phyloP scores from a whole-genome alignment of 2,888 invertebrate species.

The Neoitamus cyanurus region DNA sequence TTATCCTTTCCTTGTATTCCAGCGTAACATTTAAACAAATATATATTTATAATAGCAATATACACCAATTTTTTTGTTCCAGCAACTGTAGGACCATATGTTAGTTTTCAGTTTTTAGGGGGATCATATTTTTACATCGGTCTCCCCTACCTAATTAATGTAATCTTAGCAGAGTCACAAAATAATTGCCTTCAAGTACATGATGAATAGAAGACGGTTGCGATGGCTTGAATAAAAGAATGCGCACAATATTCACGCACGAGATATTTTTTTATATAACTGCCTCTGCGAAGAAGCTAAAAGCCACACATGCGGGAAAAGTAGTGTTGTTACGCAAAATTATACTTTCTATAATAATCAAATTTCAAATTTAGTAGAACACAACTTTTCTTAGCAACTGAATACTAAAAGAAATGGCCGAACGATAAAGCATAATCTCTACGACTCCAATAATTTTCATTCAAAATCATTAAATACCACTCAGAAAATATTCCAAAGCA shows the following conservation, averaged over 20 bases:
- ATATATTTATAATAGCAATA: too few relatives aligned
- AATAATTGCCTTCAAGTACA: neutral
- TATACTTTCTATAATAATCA: neutral
- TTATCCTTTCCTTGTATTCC: too few relatives aligned
- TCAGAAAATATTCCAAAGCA: conserved; percentile 26
- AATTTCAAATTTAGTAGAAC: neutral
- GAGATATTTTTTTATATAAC: neutral
- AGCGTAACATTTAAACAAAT: too few relatives aligned
- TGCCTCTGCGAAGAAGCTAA: neutral
- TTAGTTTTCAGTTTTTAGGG: too few relatives aligned
- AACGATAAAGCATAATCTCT: neutral
- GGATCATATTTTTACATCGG: too few relatives aligned
- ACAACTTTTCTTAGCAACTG: neutral
- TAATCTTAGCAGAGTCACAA: too few relatives aligned
- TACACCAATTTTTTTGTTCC: too few relatives aligned
- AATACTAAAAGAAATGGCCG: neutral
- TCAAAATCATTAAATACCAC: conserved; percentile 39
- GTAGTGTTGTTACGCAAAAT: neutral
- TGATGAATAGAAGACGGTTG: neutral
- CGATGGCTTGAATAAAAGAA: neutral
- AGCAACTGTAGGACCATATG: too few relatives aligned
- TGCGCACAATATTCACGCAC: neutral
- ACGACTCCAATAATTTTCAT: conserved; percentile 26
- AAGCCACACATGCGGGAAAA: neutral
- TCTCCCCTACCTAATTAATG: too few relatives aligned